Base-by-base conservation (phyloP, 1,140 invertebrate species). In the Camponotus floridanus region DNA sequence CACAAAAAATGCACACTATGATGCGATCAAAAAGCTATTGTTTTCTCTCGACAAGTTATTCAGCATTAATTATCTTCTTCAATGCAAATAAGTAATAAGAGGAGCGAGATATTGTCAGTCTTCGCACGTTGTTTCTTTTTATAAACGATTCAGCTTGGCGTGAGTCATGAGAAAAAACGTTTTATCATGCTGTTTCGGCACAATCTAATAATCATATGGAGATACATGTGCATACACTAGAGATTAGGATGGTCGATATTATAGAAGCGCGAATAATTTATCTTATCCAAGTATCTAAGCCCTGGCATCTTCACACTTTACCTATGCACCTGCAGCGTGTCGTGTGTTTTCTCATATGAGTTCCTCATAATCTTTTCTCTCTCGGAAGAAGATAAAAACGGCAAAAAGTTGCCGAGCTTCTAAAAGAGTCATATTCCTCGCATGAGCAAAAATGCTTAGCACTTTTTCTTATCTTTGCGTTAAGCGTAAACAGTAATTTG, bases 151-250 rank as follows among this genome's bases (percentile, higher is more conserved):
- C 48, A 15, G 13, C 7, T 51, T n/a, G 18, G 13, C 76, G 59
- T 80, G 78, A 80, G 64, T 70, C 65, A 80, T 21, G 64, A 80
- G 15, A 21, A 80, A 70, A 70, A 80, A 42, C 65, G 64, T 80
- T 80, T 80, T 48, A 48, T 80, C 45, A 68, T 70, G 76, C 62
- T 55, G 48, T 57, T 80, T 80, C 78, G 78, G 48, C 42, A n/a
- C 21, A 57, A 59, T 70, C 64, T 80, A 45, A 36, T 70, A 57
- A 68, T 55, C 39, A 33, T 18, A 31, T 11, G 36, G 3, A n/a
- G 5, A 3, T 21, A 5, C 31, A 64, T 48, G 15, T 42, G n/a
- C 26, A 7, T 57, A 57, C 21, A 57, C 70, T 70, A 70, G 6
- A 80, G 78, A 80, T 80, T 70, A 59, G 78, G 3, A 42, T n/a